Percentiles rank a stretch among this genome's conserved stretches.
Evolutionary conservation across 2,888 invertebrate species (phyloP).

Genomic region (Nephrotoma guestfalica): DNA sequence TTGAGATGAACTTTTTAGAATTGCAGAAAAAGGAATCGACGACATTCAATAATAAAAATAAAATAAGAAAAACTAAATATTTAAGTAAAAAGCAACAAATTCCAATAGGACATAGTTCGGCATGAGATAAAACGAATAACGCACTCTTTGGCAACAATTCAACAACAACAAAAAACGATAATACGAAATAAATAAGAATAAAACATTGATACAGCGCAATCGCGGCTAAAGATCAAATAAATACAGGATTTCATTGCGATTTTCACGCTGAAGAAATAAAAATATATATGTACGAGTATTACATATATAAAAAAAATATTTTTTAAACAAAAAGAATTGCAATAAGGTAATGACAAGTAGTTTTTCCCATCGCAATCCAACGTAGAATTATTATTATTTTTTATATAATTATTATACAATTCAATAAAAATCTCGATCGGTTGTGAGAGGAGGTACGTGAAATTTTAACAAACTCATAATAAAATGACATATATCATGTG

Average conservation of each 20-base stretch:
- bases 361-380: conserved; percentile 2
- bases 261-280: conserved; percentile 12
- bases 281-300: neutral
- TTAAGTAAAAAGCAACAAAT: neutral
- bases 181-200: neutral
- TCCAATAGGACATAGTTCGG: conserved; percentile 8
- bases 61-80: neutral
- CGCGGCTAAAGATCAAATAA: conserved; percentile 10
- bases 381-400: neutral
- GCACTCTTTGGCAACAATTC: conserved; percentile 1
- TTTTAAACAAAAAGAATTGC: neutral
- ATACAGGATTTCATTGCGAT: conserved; percentile 13
- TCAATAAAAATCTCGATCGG: neutral
- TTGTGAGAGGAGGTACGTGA: neutral
- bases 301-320: neutral
- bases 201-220: neutral
- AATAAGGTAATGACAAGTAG: conserved; percentile 1
- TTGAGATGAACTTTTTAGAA: neutral
- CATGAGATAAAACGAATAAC: conserved; percentile 4
- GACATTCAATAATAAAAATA: neutral
- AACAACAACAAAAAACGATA: neutral
- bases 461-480: neutral
- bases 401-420: neutral
- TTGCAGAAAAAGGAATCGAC: conserved; percentile 1
- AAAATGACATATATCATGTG: neutral